These are phyloP conservation scores for Candoia aspera DNA, from an alignment of 2,113 vertebrate species.

Conservation along the genomic window DNA sequence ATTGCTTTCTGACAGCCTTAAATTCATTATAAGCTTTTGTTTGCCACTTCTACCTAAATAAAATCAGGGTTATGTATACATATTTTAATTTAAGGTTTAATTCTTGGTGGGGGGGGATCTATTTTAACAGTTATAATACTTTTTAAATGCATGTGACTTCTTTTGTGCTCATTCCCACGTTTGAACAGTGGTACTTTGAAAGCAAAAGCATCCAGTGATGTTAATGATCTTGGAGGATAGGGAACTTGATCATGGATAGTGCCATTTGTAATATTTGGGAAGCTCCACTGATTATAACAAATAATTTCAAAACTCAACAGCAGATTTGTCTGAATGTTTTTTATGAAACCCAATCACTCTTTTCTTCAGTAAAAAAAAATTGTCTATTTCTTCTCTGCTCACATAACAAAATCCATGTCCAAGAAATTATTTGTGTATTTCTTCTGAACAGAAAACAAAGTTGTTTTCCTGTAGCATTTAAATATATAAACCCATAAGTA, in stretches of 20 bases:
- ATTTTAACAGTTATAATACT: background rate
- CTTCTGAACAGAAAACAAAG: background rate
- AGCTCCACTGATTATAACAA: background rate
- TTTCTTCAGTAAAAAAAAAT: background rate
- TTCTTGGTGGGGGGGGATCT: background rate
- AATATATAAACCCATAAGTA: background rate
- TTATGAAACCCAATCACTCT: background rate
- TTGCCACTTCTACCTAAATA: background rate
- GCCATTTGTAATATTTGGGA: background rate
- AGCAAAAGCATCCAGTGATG: background rate
- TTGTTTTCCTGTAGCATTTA: background rate
- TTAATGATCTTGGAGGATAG: background rate
- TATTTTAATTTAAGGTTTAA: background rate
- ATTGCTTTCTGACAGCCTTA: background rate
- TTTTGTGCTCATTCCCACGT: background rate
- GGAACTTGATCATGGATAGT: background rate
- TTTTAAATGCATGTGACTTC: background rate
- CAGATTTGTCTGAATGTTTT: background rate
- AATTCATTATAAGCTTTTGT: slow-evolving; percentile 11
- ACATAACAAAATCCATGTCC: background rate
- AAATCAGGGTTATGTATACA: background rate
- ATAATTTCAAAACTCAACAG: background rate
- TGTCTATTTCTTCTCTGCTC: background rate
- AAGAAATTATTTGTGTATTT: background rate
- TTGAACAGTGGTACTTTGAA: background rate